Percentiles rank a stretch among this genome's conserved stretches.
Conservation (phyloP, 1,140 invertebrate genomes). For the Euwallacea fornicatus region DNA sequence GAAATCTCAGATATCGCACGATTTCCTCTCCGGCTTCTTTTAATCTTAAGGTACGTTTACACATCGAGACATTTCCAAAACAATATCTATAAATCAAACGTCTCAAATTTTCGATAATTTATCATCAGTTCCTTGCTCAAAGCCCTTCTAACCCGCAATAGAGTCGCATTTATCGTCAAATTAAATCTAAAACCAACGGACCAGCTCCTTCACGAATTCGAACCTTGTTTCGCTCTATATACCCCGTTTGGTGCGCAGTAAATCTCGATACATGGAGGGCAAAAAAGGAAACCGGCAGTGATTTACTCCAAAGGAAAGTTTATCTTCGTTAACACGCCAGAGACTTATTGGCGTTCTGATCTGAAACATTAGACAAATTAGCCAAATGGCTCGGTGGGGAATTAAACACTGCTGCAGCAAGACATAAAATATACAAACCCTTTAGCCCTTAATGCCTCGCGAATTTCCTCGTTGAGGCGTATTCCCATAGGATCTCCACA, state of each 20-base stretch:
- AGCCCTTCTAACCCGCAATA: constrained; percentile 4
- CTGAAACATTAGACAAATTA: constrained; percentile 47
- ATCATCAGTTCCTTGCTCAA: neutral
- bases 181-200: constrained; percentile 35
- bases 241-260: constrained; percentile 30
- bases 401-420: constrained; percentile 43
- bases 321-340: constrained; percentile 44
- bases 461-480: neutral
- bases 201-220: constrained; percentile 18
- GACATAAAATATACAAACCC: constrained; percentile 34
- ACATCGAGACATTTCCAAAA: too few species aligned
- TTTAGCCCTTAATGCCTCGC: neutral
- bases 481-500: neutral
- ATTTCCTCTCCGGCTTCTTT: too few species aligned
- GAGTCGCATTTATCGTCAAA: constrained; percentile 28
- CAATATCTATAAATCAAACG: too few species aligned
- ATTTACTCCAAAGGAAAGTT: constrained; percentile 37
- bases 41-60: too few species aligned
- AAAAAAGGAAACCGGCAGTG: constrained; percentile 31
- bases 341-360: constrained; percentile 40
- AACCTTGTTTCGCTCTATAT: constrained; percentile 30
- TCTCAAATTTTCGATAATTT: neutral
- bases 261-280: constrained; percentile 34
- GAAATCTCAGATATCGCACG: too few species aligned
- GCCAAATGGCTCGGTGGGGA: constrained; percentile 46